Base-by-base conservation (phyloP, 2,888 invertebrate species). In the Neria commutata region DNA sequence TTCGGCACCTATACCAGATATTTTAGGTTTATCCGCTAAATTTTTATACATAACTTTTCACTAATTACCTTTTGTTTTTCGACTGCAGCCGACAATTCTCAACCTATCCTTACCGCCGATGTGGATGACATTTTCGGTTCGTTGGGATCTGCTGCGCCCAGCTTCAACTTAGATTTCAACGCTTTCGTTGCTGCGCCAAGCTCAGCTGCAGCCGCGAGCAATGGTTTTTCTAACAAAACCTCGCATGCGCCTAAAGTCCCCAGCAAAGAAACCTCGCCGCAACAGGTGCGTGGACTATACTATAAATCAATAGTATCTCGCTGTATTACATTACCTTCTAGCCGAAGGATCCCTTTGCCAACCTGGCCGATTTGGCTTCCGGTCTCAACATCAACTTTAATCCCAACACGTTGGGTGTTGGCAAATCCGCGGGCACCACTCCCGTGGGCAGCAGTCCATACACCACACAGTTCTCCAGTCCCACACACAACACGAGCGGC, bases 261-360 rank as follows among this genome's bases (percentile, higher is more conserved):
- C 23, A 74, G 69, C 58, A 79, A 76, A 55, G 77, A 85, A 81
- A 61, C 85, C 80, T 66, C 86, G 75, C 83, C 85, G 71, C 80
- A 86, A 73, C 68, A 84, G 74, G 73, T 85, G 67, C 65, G 83
- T 62, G 74, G 16, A n/a, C 6, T 37, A 14, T 83, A 63, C 8
- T 33, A 24, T 19, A 29, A 54, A 57, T 48, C 37, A n/a, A 3
- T 33, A 40, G 17, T 6, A 34, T 52, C 42, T 23, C 17, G 47
- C 3, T 55, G 25, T 21, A 16, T 19, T 4, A 33, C 3, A 49
- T 26, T 4, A 26, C 8, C 42, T 8, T 29, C 11, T 54, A 76
- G 72, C 58, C 74, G 14, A 83, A 82, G 65, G 92, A 92, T 79
- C 90, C 92, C 3, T 92, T 92, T 77, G 88, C 90, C 1, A 91